Evolutionary conservation across 2,797 vertebrate genomes (phyloP).

Genomic region (Myiotriccus ornatus): DNA sequence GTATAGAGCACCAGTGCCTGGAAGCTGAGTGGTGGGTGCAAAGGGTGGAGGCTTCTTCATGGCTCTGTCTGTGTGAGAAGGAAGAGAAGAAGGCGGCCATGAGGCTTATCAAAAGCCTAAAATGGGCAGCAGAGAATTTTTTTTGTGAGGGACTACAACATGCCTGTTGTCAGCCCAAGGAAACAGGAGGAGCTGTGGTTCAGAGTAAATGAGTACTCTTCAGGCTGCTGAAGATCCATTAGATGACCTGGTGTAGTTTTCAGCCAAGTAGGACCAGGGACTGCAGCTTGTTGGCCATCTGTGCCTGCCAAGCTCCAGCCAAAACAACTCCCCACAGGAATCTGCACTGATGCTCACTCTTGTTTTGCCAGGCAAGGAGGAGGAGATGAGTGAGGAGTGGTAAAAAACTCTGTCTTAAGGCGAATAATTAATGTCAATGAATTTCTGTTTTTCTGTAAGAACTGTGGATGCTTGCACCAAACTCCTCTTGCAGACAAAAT

Average conservation of each 20-base stretch:
- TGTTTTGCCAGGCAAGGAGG: conserved; percentile 40
- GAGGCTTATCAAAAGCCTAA: background rate
- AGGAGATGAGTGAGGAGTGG: background rate
- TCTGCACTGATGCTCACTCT: background rate
- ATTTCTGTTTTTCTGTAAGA: conserved; percentile 41
- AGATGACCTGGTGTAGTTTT: background rate
- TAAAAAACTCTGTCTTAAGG: conserved; percentile 24
- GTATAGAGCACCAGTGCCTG: background rate
- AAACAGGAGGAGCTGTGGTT: background rate
- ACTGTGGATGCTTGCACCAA: conserved; percentile 24
- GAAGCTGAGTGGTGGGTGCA: background rate
- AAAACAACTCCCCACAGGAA: background rate
- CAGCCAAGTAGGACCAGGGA: background rate
- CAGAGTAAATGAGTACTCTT: background rate
- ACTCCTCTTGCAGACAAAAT: conserved; percentile 12
- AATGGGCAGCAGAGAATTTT: background rate
- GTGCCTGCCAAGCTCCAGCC: conserved; percentile 26
- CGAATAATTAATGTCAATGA: conserved; percentile 29
- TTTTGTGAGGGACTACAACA: background rate
- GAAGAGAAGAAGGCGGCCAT: background rate
- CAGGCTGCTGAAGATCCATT: background rate
- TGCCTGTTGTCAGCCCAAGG: background rate
- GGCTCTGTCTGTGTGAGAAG: background rate
- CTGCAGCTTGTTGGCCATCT: conserved; percentile 9
- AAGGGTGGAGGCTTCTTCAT: background rate